Base-by-base conservation (phyloP, 2,113 vertebrate genomes). In the Nannospalax galili region DNA sequence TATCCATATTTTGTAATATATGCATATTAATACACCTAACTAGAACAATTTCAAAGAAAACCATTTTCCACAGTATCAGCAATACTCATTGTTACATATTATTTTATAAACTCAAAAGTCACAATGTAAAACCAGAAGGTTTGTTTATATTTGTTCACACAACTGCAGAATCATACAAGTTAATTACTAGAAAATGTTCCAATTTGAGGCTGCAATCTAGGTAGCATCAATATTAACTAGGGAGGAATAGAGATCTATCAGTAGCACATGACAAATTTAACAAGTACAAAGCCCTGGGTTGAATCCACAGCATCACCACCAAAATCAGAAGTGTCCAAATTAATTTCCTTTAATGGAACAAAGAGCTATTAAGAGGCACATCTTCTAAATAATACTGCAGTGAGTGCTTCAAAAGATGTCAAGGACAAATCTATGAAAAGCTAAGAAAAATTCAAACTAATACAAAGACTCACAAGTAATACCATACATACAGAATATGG, bases 11-110 rank as follows among this genome's bases (percentile, higher is more conserved):
- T 87, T 77, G 85, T 5, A 91, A 73, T 30, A 95, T 58, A 62
- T 32, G 37, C 1, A 32, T 0, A 58, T 74, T 84, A 84, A 90
- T 5, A 92, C 3, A 97, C 1, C 35, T 90, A 28, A 88, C 22
- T 82, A 88, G 11, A 92, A 93, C 26, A 89, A 84, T 35, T 78
- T 96, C 42, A 93, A 70, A 93, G 40, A 80, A 8, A 91, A 42
- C 70, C 40, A 90, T 60, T 93, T 86, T 91, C 73, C n/a, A 40
- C 10, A 82, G 75, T 11, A 79, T 82, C 35, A 91, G 26, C 72
- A 78, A 93, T 40, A n/a, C 9, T 67, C 20, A 91, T 28, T 84
- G 7, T 77, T 84, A 88, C 1, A 9, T 37, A 60, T n/a, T 75
- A 93, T 74, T 91, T 56, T 69, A 88, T 56, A 80, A 86, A 92